phyloP scores from a whole-genome alignment of 2,113 vertebrate species.

The Carlito syrichta region DNA sequence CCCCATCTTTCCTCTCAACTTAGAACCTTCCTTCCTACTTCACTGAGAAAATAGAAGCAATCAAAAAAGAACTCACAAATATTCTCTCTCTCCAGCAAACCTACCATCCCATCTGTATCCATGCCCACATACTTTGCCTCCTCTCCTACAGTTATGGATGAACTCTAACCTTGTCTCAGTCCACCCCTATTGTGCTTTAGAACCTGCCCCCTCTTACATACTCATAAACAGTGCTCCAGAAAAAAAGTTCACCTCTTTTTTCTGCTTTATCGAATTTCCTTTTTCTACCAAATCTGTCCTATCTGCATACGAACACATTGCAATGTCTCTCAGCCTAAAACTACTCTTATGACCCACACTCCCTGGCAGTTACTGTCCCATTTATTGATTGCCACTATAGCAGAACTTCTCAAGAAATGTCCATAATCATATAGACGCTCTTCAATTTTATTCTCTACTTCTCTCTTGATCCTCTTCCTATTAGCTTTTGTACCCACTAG shows the following conservation, averaged over 20 bases:
- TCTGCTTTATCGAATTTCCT: not conserved
- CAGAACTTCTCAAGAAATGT: not conserved
- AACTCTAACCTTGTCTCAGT: not conserved
- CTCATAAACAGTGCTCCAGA: not conserved
- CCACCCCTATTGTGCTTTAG: not conserved
- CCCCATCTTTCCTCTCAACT: not conserved
- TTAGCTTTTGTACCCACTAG: not conserved
- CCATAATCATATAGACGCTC: not conserved
- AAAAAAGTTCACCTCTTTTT: not conserved
- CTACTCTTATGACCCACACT: not conserved
- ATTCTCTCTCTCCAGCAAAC: not conserved
- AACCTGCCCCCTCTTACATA: not conserved
- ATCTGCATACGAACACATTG: not conserved
- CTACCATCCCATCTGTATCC: not conserved
- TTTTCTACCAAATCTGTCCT: not conserved
- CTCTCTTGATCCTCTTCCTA: not conserved
- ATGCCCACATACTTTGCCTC: not conserved
- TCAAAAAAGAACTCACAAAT: not conserved
- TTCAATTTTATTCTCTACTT: not conserved
- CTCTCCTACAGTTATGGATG: not conserved
- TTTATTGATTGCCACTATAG: not conserved
- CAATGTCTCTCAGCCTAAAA: not conserved
- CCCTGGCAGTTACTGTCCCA: not conserved
- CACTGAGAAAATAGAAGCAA: conserved; percentile 28
- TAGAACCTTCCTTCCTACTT: not conserved